phyloP scores from a whole-genome alignment of 2,888 invertebrate species.

The Habroteleia sp. region DNA sequence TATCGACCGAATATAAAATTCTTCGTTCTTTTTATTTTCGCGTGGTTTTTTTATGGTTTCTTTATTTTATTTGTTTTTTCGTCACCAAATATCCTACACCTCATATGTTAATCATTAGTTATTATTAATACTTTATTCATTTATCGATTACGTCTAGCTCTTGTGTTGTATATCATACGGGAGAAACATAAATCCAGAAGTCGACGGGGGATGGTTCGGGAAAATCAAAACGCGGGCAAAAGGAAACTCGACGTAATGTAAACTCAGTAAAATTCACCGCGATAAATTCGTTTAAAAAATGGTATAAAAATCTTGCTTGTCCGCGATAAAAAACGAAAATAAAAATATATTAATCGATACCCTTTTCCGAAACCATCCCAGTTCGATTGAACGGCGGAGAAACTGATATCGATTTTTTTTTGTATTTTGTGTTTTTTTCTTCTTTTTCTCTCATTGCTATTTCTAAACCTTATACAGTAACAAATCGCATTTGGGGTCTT shows the following conservation, averaged over 20 bases:
- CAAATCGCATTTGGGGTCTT: constrained; percentile 68
- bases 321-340: constrained; percentile 11
- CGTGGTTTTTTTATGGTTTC: constrained; percentile 9
- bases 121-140: constrained; percentile 72
- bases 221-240: constrained; percentile 18
- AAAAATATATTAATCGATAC: constrained; percentile 2
- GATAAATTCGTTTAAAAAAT: constrained; percentile 35
- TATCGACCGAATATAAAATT: constrained; percentile 59
- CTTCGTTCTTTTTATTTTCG: constrained; percentile 19
- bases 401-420: constrained; percentile 58
- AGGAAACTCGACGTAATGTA: constrained; percentile 1
- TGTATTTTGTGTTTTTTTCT: constrained; percentile 13
- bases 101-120: constrained; percentile 66
- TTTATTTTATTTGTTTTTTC: constrained; percentile 11
- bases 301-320: constrained; percentile 36
- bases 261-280: constrained; percentile 2
- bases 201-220: constrained; percentile 47
- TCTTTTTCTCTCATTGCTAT: constrained; percentile 52
- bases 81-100: constrained; percentile 62
- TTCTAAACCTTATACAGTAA: constrained; percentile 66
- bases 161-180: constrained; percentile 72
- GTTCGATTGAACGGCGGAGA: constrained; percentile 36
- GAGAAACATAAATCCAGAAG: constrained; percentile 67
- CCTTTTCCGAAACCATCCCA: constrained; percentile 43
- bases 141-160: constrained; percentile 71